Conservation (phyloP, 2,888 invertebrate genomes). For the Cataglyphis livida region DNA sequence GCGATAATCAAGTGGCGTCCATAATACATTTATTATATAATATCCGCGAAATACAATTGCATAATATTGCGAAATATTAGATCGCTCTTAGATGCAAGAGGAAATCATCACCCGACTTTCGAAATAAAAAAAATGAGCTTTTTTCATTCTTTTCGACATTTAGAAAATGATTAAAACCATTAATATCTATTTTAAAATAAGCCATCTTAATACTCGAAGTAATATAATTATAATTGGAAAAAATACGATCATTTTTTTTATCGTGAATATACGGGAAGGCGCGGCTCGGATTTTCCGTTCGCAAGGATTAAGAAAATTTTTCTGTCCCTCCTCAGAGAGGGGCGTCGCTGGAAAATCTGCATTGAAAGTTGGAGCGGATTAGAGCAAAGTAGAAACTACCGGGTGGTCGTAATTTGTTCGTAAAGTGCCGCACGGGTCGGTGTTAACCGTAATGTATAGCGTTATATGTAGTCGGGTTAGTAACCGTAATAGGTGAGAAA, state of each 20-base stretch:
- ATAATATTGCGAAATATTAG: constrained; percentile 29
- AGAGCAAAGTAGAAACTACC: constrained; percentile 57
- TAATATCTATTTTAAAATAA: not conserved
- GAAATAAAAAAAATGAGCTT: constrained; percentile 8
- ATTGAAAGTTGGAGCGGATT: constrained; percentile 57
- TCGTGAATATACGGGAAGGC: not conserved
- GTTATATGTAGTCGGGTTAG: constrained; percentile 52
- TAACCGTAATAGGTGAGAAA: constrained; percentile 49
- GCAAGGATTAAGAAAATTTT: constrained; percentile 47
- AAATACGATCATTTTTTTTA: constrained; percentile 2
- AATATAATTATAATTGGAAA: constrained; percentile 7
- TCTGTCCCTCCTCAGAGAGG: constrained; percentile 25
- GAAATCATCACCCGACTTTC: not conserved
- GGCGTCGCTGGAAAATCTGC: constrained; percentile 46
- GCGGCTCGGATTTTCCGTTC: constrained; percentile 6
- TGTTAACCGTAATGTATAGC: constrained; percentile 52
- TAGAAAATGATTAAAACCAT: constrained; percentile 4
- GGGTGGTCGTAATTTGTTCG: constrained; percentile 59
- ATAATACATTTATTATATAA: constrained; percentile 48
- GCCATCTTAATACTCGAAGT: not conserved
- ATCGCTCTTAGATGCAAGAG: not conserved
- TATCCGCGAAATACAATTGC: constrained; percentile 43
- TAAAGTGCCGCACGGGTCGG: constrained; percentile 54
- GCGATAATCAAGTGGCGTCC: constrained; percentile 41
- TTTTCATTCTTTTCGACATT: not conserved